Percentiles rank a stretch among this genome's conserved stretches.
These are phyloP conservation scores for Scortum barcoo DNA, from an alignment of 2,113 vertebrate genomes.

Conservation along the genomic window DNA sequence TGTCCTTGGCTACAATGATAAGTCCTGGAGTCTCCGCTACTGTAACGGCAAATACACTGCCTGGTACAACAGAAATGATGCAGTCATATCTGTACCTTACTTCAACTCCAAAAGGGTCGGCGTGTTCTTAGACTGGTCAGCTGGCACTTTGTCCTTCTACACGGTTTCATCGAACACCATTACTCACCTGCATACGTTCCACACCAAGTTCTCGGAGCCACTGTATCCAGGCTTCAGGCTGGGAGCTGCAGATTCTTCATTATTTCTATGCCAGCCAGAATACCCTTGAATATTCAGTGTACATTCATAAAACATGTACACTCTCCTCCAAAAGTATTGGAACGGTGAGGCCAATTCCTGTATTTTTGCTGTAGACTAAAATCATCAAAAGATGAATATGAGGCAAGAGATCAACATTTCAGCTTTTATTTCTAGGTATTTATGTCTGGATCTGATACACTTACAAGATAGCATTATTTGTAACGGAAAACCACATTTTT, in stretches of 20 bases:
- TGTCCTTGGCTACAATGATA: slow-evolving; percentile 38
- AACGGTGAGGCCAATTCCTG: no score
- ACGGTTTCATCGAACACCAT: slow-evolving; percentile 25
- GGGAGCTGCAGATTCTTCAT: neutral
- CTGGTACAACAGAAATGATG: slow-evolving; percentile 1
- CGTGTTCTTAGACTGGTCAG: slow-evolving; percentile 44
- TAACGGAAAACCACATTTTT: no score
- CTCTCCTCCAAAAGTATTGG: no score
- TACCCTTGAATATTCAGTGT: no score
- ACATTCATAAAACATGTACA: neutral
- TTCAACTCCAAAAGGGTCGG: slow-evolving; percentile 35
- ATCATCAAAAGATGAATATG: no score
- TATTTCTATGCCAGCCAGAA: slow-evolving; percentile 8
- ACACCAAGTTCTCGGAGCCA: slow-evolving; percentile 17
- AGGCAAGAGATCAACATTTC: no score
- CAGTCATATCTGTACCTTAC: neutral
- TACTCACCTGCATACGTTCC: slow-evolving; percentile 47
- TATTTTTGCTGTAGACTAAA: no score
- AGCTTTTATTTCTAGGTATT: no score
- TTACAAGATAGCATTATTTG: no score
- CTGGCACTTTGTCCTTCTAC: slow-evolving; percentile 40
- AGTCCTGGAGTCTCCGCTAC: slow-evolving; percentile 52
- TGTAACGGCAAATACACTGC: neutral
- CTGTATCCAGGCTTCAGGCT: slow-evolving; percentile 47
- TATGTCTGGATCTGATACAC: no score